A percentile compares a stretch with the other conserved stretches of the same genome.
phyloP scores from a whole-genome alignment of 2,888 invertebrate genomes.

The Drosophila buzzatii region DNA sequence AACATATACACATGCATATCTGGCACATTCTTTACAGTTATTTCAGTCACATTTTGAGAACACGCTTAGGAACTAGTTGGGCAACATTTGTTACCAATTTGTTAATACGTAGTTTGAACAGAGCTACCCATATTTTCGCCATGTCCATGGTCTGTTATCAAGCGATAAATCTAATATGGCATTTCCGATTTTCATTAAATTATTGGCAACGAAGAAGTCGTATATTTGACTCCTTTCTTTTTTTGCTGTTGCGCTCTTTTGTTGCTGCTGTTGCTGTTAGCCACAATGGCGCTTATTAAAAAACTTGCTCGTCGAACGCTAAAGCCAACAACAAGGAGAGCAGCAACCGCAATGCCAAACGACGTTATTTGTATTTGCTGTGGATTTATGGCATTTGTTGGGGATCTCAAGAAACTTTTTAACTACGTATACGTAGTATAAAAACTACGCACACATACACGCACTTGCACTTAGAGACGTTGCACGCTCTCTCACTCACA shows the following conservation, averaged over 20 bases:
- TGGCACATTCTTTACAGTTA: conserved; percentile 1
- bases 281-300: conserved; percentile 63
- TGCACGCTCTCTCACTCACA: conserved; percentile 1
- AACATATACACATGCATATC: background rate
- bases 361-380: conserved; percentile 68
- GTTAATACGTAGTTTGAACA: conserved; percentile 9
- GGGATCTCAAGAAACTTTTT: conserved; percentile 40
- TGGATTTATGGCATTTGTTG: conserved; percentile 57
- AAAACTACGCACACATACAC: conserved; percentile 33
- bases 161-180: conserved; percentile 71
- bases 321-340: conserved; percentile 1
- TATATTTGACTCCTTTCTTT: conserved; percentile 20
- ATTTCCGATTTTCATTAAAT: conserved; percentile 78
- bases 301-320: conserved; percentile 57
- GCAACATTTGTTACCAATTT: conserved; percentile 40
- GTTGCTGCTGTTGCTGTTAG: conserved; percentile 7
- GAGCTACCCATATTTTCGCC: conserved; percentile 4
- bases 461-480: background rate
- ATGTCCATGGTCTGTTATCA: conserved; percentile 47
- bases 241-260: too few relatives aligned
- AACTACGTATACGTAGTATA: conserved; percentile 44
- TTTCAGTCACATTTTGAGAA: background rate
- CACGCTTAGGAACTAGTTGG: conserved; percentile 34
- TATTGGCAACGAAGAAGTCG: conserved; percentile 58
- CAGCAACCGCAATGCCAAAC: conserved; percentile 32